phyloP scores from a whole-genome alignment of 2,797 vertebrate genomes.

The Micromesistius poutassou region DNA sequence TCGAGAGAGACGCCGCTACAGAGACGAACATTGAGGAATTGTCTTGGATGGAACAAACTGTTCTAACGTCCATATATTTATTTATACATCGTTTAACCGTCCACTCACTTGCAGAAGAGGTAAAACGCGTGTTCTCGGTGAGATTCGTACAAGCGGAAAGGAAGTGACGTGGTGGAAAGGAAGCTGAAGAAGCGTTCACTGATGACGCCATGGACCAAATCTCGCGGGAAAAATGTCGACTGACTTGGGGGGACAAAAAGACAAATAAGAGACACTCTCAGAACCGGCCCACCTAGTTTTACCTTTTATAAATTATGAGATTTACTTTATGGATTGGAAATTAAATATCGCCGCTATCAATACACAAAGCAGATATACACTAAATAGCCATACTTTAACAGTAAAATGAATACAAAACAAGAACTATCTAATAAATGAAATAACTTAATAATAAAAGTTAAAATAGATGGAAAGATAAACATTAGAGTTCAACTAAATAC shows the following conservation, averaged over 20 bases:
- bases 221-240: neutral
- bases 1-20: neutral
- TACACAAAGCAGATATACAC: neutral
- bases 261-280: too few species aligned
- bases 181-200: slow-evolving; percentile 35
- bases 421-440: neutral
- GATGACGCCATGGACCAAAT: neutral
- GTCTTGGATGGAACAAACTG: neutral
- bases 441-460: neutral
- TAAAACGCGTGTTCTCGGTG: slow-evolving; percentile 61
- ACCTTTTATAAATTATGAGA: neutral
- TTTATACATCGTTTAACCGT: neutral
- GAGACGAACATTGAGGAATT: neutral
- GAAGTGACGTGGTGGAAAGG: slow-evolving; percentile 43
- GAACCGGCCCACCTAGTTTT: too few species aligned
- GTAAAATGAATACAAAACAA: neutral
- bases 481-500: neutral
- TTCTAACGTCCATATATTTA: neutral
- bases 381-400: neutral
- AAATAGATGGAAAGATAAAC: neutral
- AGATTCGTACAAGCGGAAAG: slow-evolving; percentile 63
- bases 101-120: slow-evolving; percentile 65
- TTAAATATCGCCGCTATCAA: neutral
- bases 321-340: neutral
- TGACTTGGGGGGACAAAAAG: neutral